These are phyloP conservation scores for Caenorhabditis sinica DNA, from an alignment of 2,888 invertebrate genomes.

Conservation along the genomic window DNA sequence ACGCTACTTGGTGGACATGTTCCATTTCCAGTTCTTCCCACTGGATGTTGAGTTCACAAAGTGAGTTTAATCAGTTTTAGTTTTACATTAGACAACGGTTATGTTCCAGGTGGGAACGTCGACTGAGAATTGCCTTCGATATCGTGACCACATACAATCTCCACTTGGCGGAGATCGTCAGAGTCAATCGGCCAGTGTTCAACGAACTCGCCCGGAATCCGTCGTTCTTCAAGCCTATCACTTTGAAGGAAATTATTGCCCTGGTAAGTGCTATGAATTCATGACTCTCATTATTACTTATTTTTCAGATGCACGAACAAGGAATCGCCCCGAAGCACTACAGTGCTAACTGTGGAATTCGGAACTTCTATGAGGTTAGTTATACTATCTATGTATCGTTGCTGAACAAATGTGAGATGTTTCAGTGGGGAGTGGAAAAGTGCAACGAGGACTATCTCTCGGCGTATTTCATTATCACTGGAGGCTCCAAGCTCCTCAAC, in stretches of 20 bases:
- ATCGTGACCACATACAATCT: not conserved
- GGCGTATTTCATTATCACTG: constrained; percentile 7
- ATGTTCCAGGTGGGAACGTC: not conserved
- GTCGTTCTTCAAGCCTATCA: constrained; percentile 2
- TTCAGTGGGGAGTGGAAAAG: not conserved
- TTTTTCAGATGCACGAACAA: constrained; percentile 11
- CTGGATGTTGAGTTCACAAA: not conserved
- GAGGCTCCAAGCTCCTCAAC: not conserved
- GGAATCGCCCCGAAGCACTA: constrained; percentile 5
- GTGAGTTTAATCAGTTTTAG: not conserved
- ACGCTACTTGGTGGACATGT: constrained; percentile 52
- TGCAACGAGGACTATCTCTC: not conserved
- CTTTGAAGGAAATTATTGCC: not conserved
- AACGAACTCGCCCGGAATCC: not conserved
- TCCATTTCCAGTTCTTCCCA: constrained; percentile 31
- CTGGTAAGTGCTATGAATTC: not conserved
- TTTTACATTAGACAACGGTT: not conserved
- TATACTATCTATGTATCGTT: not conserved
- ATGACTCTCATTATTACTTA: not conserved
- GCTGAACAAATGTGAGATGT: not conserved
- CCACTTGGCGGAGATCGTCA: not conserved
- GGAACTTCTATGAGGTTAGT: not conserved
- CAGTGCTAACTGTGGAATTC: not conserved
- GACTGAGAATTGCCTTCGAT: not conserved
- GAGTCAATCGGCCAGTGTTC: not conserved